Evolutionary conservation across 2,797 vertebrate genomes (phyloP), one percentile per base, ranked within the genome.

Genomic region (Chromis chromis): DNA sequence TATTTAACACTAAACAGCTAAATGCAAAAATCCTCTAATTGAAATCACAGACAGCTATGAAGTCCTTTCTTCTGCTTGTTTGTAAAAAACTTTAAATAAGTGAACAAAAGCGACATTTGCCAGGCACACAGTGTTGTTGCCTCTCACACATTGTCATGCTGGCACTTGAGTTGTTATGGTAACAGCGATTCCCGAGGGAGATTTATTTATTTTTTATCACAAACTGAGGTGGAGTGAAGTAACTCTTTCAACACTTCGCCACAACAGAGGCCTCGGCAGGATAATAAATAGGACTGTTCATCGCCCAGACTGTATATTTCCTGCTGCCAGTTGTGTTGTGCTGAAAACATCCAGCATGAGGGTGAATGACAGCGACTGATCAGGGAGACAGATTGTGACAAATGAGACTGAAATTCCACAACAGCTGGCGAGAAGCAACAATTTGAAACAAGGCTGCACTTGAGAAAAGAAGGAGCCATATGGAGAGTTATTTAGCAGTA

Each of bases 151-250:
- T 81, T 63, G 70, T 87, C 86, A 78, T 73, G 83, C 77, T 73
- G 52, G 67, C 79, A 87, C 88, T 88, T 79, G 78, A 89, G 86
- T 92, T 91, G 89, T 92, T 91, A 89, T 89, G 84, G 86, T 81
- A 89, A 90, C 87, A 76, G 73, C 53, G 57, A 61, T 69, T 82
- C 79, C 77, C 19, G 27, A 54, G 46, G 55, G 65, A 82, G 79
- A 70, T 87, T 63, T 21, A 24, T 36, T 46, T 54, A 1, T 46
- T 24, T 12, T 76, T 70, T 49, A 83, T 82, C 81, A 50, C 21
- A 83, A 66, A 73, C 56, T 13, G 8, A 77, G 61, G 36, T 62
- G 46, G n/a, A 65, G 25, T 3, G 44, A 80, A 63, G 19, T 1
- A 76, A 72, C 62, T 70, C 54, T 70, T 72, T 69, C 39, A 80